Base-by-base conservation (phyloP, 2,113 vertebrate genomes). In the Zootoca vivipara region DNA sequence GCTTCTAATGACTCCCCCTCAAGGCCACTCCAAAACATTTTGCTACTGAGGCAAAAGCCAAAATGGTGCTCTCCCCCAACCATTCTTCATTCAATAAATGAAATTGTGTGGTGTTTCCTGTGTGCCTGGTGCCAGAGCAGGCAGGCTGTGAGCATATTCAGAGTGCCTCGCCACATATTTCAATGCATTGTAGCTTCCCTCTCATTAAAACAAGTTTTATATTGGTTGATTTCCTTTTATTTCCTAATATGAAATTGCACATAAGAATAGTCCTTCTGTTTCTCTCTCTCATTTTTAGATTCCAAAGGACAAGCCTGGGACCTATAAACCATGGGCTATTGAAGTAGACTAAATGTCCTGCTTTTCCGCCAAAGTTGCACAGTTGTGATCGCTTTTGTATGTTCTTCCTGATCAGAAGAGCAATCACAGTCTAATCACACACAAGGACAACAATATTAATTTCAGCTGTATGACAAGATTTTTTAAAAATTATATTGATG, bases 301-400 rank as follows among this genome's bases (percentile, higher is more conserved):
- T 87, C 93, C 94, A 81, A 96, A 93, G 95, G 93, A 96, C 73
- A 93, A 96, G 42, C 85, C 91, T 56, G 92, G 89, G 89, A 94
- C 89, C 26, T 90, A 73, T 83, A 95, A 92, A 67, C 94, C 94
- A 81, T 94, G 93, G 95, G 93, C 92, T 12, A 88, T 96, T 52
- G 58, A 90, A 42, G 30, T 73, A 88, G 67, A 82, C 15, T 93
- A 94, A 62, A 28, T 75, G 9, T 56, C 28, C 85, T 70, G 30
- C 5, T 33, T 78, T 85, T 56, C 30, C 30, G 70, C 46, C 87
- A 13, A 20, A 69, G 26, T 74, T 18, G 0, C 46, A 79, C 46
- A 2, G 6, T 82, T 46, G 12, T 89, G 33, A 77, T n/a, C 87
- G 24, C 64, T 87, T 92, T 72, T 85, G 40, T 46, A 73, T 83